A percentile compares a stretch with the other conserved stretches of the same genome.
Evolutionary conservation across 2,888 invertebrate genomes (phyloP).

Genomic region (Acronicta alni): DNA sequence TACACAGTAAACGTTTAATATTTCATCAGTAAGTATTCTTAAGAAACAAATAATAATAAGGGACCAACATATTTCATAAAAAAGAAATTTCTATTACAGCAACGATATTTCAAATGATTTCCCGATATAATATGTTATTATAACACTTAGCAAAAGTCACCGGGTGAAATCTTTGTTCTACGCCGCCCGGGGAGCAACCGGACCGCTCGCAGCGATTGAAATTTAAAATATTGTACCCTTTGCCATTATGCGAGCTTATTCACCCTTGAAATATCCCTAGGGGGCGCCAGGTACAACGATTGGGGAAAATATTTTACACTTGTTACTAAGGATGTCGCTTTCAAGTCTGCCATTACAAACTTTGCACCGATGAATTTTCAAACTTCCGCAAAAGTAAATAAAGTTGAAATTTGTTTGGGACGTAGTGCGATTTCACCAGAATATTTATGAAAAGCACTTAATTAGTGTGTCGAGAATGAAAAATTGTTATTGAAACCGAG

Average conservation of each 20-base stretch:
- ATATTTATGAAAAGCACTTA: constrained; percentile 88
- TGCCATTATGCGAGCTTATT: constrained; percentile 90
- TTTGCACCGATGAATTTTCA: constrained; percentile 63
- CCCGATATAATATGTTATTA: constrained; percentile 80
- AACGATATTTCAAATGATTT: constrained; percentile 63
- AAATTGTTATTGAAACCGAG: constrained; percentile 88
- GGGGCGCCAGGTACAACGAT: constrained; percentile 88
- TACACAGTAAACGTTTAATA: too few species aligned
- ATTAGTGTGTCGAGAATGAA: constrained; percentile 89
- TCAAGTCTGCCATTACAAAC: constrained; percentile 75
- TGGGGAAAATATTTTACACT: constrained; percentile 90
- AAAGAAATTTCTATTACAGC: constrained; percentile 18
- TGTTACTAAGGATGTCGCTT: constrained; percentile 88
- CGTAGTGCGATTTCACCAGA: constrained; percentile 60
- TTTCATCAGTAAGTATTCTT: too few species aligned
- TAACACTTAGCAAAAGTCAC: constrained; percentile 84
- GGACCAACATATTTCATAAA: not conserved
- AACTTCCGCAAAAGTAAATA: constrained; percentile 59
- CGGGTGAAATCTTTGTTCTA: constrained; percentile 85
- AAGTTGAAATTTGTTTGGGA: constrained; percentile 63
- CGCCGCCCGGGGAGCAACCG: constrained; percentile 74
- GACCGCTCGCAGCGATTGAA: constrained; percentile 89
- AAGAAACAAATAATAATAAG: not conserved
- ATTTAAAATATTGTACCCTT: constrained; percentile 90
- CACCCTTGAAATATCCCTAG: constrained; percentile 90